Evolutionary conservation across 2,888 invertebrate species (phyloP).

Genomic region (Coenonympha arcania): DNA sequence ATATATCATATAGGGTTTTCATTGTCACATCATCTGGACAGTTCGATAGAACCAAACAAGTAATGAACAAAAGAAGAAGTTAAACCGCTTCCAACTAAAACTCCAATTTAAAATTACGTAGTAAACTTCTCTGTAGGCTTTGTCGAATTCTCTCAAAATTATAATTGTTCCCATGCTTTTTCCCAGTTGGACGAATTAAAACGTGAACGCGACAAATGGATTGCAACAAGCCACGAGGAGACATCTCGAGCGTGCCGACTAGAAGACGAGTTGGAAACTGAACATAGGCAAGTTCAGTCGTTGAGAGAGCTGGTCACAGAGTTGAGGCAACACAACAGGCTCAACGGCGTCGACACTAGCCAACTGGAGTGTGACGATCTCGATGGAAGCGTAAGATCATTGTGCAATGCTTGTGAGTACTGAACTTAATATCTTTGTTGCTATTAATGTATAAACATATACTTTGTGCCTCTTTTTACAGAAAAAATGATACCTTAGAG

Average conservation of each 20-base stretch:
- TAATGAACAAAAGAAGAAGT: too few relatives aligned
- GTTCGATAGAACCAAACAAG: too few relatives aligned
- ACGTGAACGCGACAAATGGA: slow-evolving; percentile 56
- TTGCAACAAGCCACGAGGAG: slow-evolving; percentile 48
- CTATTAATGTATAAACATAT: background rate
- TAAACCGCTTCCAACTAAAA: too few relatives aligned
- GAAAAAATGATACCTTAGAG: too few relatives aligned
- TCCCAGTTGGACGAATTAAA: slow-evolving; percentile 66
- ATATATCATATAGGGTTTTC: too few relatives aligned
- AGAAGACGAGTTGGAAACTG: slow-evolving; percentile 48
- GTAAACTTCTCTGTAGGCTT: too few relatives aligned
- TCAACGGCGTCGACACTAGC: slow-evolving; percentile 52
- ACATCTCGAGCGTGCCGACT: slow-evolving; percentile 39
- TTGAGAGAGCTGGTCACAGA: slow-evolving; percentile 53
- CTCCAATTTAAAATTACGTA: too few relatives aligned
- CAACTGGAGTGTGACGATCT: slow-evolving; percentile 61
- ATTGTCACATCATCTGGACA: too few relatives aligned
- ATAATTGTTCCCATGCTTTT: too few relatives aligned
- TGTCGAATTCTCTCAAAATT: too few relatives aligned
- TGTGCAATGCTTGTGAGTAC: slow-evolving; percentile 55
- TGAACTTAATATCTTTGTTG: background rate
- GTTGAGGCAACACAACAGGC: slow-evolving; percentile 49
- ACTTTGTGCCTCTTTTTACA: too few relatives aligned
- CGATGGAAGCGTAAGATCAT: slow-evolving; percentile 49
- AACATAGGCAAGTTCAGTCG: slow-evolving; percentile 40